Evolutionary conservation across 2,797 vertebrate species (phyloP).

Genomic region (Lates japonicus): DNA sequence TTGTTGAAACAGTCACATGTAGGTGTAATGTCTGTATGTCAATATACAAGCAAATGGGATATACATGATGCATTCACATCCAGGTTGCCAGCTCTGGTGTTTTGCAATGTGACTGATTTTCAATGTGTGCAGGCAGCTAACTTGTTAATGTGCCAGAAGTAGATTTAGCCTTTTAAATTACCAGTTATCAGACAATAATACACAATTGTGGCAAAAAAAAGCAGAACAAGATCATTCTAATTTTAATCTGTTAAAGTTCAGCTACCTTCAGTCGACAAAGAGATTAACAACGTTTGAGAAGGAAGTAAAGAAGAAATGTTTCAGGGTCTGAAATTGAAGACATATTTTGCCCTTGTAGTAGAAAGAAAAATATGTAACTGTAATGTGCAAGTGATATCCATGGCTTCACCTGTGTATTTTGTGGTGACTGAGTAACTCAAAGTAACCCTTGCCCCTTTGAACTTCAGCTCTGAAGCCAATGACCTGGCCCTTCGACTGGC

Average conservation of each 20-base stretch:
- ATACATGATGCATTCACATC: background rate
- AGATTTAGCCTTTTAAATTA: background rate
- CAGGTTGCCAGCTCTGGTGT: background rate
- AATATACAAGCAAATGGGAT: background rate
- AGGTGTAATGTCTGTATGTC: too few relatives aligned
- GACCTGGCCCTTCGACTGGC: slow-evolving; percentile 96
- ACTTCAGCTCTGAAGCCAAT: slow-evolving; percentile 95
- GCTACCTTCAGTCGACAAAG: background rate
- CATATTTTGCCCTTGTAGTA: background rate
- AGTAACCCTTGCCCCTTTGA: slow-evolving; percentile 75
- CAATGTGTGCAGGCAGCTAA: too few relatives aligned
- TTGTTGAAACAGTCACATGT: too few relatives aligned
- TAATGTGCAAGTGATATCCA: slow-evolving; percentile 16
- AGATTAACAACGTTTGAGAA: background rate
- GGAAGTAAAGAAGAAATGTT: background rate
- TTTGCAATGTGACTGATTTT: too few relatives aligned
- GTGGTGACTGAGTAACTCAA: slow-evolving; percentile 80
- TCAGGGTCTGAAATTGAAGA: background rate
- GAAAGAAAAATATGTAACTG: slow-evolving; percentile 32
- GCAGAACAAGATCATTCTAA: background rate
- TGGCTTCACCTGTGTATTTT: slow-evolving; percentile 77
- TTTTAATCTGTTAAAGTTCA: background rate
- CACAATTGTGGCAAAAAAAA: background rate
- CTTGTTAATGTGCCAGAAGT: background rate
- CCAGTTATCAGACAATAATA: background rate